Conservation (phyloP, 2,797 vertebrate species). For the Sorex maritimensis region DNA sequence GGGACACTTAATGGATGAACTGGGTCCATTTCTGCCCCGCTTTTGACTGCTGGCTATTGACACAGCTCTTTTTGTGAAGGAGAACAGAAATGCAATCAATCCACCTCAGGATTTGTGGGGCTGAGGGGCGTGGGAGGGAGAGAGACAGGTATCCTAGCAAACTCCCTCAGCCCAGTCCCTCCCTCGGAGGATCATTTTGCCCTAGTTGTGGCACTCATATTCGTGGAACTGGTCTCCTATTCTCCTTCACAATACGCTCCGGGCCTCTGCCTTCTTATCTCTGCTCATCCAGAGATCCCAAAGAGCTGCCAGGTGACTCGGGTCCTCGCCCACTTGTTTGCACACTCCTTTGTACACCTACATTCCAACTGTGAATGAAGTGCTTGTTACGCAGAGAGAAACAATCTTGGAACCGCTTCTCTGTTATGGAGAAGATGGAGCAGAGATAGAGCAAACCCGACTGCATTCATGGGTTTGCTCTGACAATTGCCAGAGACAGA, state of each 20-base stretch:
- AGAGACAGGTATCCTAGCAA: neutral
- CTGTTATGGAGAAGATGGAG: constrained; percentile 22
- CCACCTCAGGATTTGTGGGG: neutral
- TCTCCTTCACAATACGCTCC: neutral
- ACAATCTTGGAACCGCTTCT: neutral
- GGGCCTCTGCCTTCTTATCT: neutral
- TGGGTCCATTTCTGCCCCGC: neutral
- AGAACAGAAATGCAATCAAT: constrained; percentile 34
- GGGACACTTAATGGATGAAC: constrained; percentile 28
- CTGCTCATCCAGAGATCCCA: neutral
- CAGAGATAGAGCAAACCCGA: neutral
- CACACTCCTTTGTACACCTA: neutral
- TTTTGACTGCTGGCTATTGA: constrained; percentile 47
- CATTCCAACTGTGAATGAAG: constrained; percentile 50
- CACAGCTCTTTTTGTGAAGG: constrained; percentile 72
- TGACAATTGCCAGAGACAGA: neutral
- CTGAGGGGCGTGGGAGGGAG: neutral
- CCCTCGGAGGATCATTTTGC: constrained; percentile 45
- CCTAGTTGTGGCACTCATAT: constrained; percentile 39
- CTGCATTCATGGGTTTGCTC: neutral
- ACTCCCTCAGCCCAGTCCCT: constrained; percentile 38
- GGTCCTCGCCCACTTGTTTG: neutral
- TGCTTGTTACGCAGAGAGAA: constrained; percentile 5
- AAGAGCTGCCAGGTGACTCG: neutral
- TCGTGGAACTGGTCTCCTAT: constrained; percentile 60